phyloP scores from a whole-genome alignment of 2,888 invertebrate species.

The Marasmarcha lunaedactyla region DNA sequence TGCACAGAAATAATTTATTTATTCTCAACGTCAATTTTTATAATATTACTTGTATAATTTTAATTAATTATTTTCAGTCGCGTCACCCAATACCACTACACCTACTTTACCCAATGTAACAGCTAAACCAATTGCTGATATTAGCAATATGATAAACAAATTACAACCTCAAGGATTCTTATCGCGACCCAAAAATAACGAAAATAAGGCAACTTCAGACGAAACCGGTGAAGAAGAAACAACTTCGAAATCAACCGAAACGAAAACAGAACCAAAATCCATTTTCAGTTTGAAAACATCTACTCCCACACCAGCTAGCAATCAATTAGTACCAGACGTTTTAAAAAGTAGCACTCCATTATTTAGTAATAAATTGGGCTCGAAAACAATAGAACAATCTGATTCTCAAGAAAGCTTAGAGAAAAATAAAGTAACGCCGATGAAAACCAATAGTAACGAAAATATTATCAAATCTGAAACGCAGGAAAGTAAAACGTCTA shows the following conservation, averaged over 20 bases:
- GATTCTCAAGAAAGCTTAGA: constrained; percentile 21
- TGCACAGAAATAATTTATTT: no score
- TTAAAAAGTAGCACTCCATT: constrained; percentile 24
- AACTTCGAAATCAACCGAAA: constrained; percentile 17
- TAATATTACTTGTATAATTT: no score
- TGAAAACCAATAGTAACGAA: constrained; percentile 25
- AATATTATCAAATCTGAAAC: constrained; percentile 29
- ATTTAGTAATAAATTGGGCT: background rate
- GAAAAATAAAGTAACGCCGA: constrained; percentile 14
- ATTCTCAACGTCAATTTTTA: no score
- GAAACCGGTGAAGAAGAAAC: constrained; percentile 47
- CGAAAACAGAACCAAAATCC: constrained; percentile 32
- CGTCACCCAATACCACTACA: constrained; percentile 12
- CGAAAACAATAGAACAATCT: background rate
- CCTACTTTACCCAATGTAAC: constrained; percentile 21
- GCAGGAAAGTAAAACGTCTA: background rate
- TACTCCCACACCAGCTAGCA: constrained; percentile 9
- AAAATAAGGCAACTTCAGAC: constrained; percentile 25
- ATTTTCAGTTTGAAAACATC: constrained; percentile 19
- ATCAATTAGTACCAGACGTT: constrained; percentile 31
- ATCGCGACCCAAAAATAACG: background rate
- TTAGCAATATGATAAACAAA: constrained; percentile 37
- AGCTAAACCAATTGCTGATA: constrained; percentile 35
- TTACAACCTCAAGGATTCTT: no score
- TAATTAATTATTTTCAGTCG: constrained; percentile 10